Evolutionary conservation across 2,888 invertebrate species (phyloP).

Genomic region (Onthophagus sagittarius): DNA sequence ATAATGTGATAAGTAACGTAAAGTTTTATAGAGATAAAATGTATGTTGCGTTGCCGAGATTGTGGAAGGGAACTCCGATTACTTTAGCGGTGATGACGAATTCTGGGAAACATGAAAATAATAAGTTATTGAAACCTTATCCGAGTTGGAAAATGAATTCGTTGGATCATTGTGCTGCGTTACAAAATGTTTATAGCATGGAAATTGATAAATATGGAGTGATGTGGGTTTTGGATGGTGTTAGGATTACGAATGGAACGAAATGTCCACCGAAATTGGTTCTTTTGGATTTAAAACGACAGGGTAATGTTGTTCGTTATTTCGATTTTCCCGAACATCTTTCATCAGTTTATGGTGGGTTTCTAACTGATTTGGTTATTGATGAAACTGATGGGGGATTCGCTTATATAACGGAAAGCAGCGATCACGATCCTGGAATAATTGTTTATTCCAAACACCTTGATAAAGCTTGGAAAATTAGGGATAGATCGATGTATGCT

Average conservation of each 20-base stretch:
- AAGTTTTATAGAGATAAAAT: conserved; percentile 64
- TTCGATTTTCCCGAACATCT: conserved; percentile 41
- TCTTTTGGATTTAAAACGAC: conserved; percentile 19
- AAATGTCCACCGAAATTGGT: conserved; percentile 20
- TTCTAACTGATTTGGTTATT: conserved; percentile 66
- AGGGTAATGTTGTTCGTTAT: conserved; percentile 15
- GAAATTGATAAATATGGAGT: conserved; percentile 69
- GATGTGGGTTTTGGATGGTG: conserved; percentile 69
- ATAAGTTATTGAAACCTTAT: conserved; percentile 59
- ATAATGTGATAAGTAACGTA: conserved; percentile 64
- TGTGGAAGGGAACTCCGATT: conserved; percentile 65
- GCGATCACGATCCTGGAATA: conserved; percentile 61
- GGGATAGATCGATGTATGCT: conserved; percentile 64
- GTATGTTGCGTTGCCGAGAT: conserved; percentile 64
- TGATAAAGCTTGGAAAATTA: conserved; percentile 58
- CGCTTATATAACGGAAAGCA: conserved; percentile 66
- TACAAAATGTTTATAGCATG: conserved; percentile 71
- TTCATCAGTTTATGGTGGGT: conserved; percentile 53
- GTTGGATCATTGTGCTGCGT: conserved; percentile 54
- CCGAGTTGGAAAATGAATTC: conserved; percentile 66
- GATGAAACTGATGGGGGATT: conserved; percentile 56
- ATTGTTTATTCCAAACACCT: conserved; percentile 62
- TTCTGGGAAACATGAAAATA: conserved; percentile 44
- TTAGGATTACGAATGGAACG: conserved; percentile 48
- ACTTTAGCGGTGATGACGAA: conserved; percentile 55